Evolutionary conservation across 2,797 vertebrate genomes (phyloP), one percentile per base, ranked within the genome.

Genomic region (Silurus lanzhouensis): DNA sequence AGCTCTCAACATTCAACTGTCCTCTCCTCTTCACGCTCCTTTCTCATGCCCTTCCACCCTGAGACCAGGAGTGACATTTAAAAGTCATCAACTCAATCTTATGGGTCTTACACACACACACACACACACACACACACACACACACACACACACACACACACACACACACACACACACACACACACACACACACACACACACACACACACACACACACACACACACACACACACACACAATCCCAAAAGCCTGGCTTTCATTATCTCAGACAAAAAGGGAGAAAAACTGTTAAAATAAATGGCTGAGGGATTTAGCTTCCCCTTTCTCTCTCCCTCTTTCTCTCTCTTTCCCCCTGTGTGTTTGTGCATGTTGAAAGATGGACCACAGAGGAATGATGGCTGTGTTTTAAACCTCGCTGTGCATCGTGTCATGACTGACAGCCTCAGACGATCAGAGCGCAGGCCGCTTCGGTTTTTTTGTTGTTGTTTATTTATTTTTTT

Each of bases 31-130:
- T 88, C 87, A 83, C 52, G 80, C 83, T 81, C 90, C 85, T 81
- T 74, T 70, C 80, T 89, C 85, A 79, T 75, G 17, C 86, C 83
- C 74, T 81, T 88, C 89, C 89, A 88, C 71, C 13, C 87, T 85
- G 84, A 68, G 89, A 90, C 87, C 68, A 88, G 87, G 82, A 87
- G 85, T 94, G 94, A 93, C 94, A 94, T 95, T 94, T 94, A 93
- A 93, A 93, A 93, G 92, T 92, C 91, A 91, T 92, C 90, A 92
- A 91, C 88, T 88, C 79, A 71, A 85, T 84, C 89, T 89, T 83
- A 86, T 52, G 63, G 74, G 74, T 83, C 60, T 74, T 85, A 84
- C 76, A 85, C 85, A 38, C 64, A 48, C 79, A 52, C 48, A 31
- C 80, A 15, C 63, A 70, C 25, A 79, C 66, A 83, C 82, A 80